Conservation (phyloP, 2,888 invertebrate species). For the Ametastegia equiseti region DNA sequence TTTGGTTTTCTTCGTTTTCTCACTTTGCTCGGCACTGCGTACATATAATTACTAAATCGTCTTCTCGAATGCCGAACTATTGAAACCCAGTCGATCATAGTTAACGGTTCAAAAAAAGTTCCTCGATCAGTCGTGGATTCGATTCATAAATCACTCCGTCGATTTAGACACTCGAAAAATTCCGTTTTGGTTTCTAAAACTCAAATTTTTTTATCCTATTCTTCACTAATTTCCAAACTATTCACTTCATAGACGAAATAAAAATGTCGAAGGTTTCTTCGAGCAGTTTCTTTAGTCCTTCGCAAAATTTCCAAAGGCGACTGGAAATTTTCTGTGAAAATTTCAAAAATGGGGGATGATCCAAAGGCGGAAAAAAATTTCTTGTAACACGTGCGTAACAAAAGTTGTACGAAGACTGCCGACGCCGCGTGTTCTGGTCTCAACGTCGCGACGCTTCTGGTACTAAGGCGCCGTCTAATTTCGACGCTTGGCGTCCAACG, state of each 20-base stretch:
- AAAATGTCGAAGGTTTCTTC: not conserved
- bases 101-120: conserved; percentile 42
- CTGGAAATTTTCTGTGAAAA: not conserved
- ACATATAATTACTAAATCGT: conserved; percentile 85
- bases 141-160: not conserved
- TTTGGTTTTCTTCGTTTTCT: conserved; percentile 79
- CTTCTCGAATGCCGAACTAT: conserved; percentile 85
- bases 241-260: not conserved
- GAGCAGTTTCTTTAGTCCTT: too few relatives aligned
- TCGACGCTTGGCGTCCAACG: conserved; percentile 49
- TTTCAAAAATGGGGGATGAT: not conserved
- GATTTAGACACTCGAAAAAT: too few relatives aligned
- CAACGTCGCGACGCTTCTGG: conserved; percentile 53
- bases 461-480: conserved; percentile 59
- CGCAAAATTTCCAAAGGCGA: too few relatives aligned
- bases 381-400: conserved; percentile 38
- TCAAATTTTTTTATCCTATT: not conserved
- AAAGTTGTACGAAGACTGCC: conserved; percentile 23
- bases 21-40: conserved; percentile 82
- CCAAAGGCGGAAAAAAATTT: too few relatives aligned
- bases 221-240: not conserved
- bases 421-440: conserved; percentile 56
- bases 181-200: not conserved
- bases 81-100: conserved; percentile 88
- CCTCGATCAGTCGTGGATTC: not conserved